phyloP scores from a whole-genome alignment of 2,888 invertebrate genomes.

The Heliconius charithonia region DNA sequence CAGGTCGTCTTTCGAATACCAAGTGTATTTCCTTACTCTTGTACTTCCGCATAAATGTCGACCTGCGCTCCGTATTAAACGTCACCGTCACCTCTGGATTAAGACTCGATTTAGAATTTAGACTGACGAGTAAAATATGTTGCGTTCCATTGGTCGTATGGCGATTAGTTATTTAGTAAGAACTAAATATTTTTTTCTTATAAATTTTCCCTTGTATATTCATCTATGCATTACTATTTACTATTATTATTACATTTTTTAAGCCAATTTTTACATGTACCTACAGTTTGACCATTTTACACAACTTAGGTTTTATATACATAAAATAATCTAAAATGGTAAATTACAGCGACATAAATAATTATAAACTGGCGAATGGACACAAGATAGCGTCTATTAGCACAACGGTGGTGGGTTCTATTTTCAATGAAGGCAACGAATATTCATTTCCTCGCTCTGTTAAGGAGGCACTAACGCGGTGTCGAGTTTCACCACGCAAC shows the following conservation, averaged over 20 bases:
- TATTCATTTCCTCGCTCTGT: too few relatives aligned
- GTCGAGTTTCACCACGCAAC: too few relatives aligned
- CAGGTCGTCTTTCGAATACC: conserved; percentile 33
- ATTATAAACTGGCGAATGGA: background rate
- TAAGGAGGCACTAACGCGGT: too few relatives aligned
- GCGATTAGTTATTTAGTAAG: background rate
- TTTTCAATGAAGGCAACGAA: too few relatives aligned
- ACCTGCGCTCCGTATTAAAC: conserved; percentile 14
- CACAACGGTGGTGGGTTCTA: too few relatives aligned
- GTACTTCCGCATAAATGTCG: conserved; percentile 31
- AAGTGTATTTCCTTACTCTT: background rate
- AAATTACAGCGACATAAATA: background rate
- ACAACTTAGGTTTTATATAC: background rate
- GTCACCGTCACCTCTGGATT: conserved; percentile 27
- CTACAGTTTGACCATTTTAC: too few relatives aligned
- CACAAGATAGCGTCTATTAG: too few relatives aligned
- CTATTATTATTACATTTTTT: too few relatives aligned
- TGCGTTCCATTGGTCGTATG: background rate
- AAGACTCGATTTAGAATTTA: conserved; percentile 39
- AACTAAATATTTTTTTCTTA: background rate
- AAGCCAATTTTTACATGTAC: too few relatives aligned
- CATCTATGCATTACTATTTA: too few relatives aligned
- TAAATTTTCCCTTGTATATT: too few relatives aligned
- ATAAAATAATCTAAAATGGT: background rate
- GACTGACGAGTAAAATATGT: conserved; percentile 35